Base-by-base conservation (phyloP, 2,113 vertebrate species). In the Phylloscopus trochilus region DNA sequence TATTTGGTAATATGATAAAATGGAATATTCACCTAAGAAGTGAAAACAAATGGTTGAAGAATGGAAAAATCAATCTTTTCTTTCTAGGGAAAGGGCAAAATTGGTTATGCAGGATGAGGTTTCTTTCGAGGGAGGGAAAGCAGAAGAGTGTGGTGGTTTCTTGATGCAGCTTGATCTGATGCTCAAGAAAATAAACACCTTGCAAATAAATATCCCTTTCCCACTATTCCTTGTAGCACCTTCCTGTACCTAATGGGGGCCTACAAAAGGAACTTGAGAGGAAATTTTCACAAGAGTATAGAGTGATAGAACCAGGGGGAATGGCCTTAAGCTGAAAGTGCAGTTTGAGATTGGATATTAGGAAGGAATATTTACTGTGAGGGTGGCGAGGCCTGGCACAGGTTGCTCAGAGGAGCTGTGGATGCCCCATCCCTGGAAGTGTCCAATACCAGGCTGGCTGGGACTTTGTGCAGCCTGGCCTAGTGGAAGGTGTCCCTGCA, bases 171-270 rank as follows among this genome's bases (percentile, higher is more conserved):
- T 90, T 90, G 51, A 70, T 35, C 26, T 43, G 39, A 53, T 66
- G 43, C 26, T 59, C 31, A 60, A 81, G 63, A 83, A 92, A 89
- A 94, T 59, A 81, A 83, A 69, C 16, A 13, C 2, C 21, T 87
- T 72, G 52, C 33, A 84, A 84, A 63, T 55, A 87, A 87, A 64
- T 70, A 63, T 21, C 20, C 27, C 28, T 88, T 90, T 93, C 33
- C 30, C 63, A 51, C 11, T 83, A 18, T 26, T 68, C 23, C 15
- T 49, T 18, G 43, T 6, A 44, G 47, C 15, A 68, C 7, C 21
- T 53, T 55, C 55, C 47, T 30, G 13, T 21, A 30, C 7, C 9
- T 30, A 9, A 55, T 15, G 53, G 4, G 15, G 13, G 7, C 7
- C 15, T 43, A 43, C n/a, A 68, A 21, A 28, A 9, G 20, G 27